Evolutionary conservation across 1,140 invertebrate species (phyloP).

Genomic region (Pseudomyrmex dendroicus): DNA sequence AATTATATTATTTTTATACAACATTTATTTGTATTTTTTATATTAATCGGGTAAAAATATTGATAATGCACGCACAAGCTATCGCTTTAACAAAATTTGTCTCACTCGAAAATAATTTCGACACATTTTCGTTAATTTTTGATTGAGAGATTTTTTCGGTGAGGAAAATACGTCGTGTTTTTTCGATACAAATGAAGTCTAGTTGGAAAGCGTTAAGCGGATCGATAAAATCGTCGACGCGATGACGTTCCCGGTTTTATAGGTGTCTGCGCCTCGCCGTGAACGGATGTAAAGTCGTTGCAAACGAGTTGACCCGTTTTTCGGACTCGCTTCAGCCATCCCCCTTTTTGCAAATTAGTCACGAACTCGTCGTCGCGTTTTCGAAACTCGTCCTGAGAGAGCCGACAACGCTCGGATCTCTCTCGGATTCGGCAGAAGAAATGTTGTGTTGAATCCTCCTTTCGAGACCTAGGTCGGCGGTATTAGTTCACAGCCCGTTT

Average conservation of each 20-base stretch:
- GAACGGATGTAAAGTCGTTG: constrained; percentile 43
- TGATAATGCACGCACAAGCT: neutral
- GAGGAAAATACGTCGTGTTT: neutral
- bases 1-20: neutral
- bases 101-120: neutral
- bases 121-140: neutral
- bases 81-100: neutral
- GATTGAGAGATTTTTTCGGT: neutral
- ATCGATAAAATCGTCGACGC: constrained; percentile 34
- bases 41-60: no score
- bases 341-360: constrained; percentile 43
- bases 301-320: constrained; percentile 40
- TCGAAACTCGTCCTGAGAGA: constrained; percentile 21
- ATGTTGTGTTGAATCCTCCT: constrained; percentile 1
- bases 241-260: constrained; percentile 19
- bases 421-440: constrained; percentile 28
- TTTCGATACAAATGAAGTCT: neutral
- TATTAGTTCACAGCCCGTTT: constrained; percentile 38
- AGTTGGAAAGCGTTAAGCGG: constrained; percentile 50
- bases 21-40: constrained; percentile 1
- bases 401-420: constrained; percentile 34
- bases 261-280: neutral
- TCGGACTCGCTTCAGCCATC: neutral
- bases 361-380: constrained; percentile 44
- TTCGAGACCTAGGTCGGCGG: constrained; percentile 46